Conservation (phyloP, 1,140 invertebrate genomes). For the Listronotus oregonensis region DNA sequence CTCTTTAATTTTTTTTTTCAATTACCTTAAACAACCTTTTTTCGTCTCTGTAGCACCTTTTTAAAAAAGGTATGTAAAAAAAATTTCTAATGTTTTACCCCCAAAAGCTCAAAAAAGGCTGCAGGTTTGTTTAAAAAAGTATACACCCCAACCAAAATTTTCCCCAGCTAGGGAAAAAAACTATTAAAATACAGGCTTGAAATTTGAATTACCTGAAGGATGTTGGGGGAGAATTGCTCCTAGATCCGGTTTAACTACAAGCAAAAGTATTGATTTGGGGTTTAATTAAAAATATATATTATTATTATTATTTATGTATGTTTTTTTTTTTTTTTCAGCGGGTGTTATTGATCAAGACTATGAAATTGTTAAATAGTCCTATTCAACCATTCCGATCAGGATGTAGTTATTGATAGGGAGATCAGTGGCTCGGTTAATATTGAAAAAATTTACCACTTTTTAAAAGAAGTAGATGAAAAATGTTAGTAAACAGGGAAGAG, state of each 20-base stretch:
- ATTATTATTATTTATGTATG: background rate
- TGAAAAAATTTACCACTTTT: no score
- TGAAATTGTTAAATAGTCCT: no score
- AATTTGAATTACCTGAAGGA: constrained; percentile 79
- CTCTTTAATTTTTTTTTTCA: no score
- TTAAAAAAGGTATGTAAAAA: constrained; percentile 57
- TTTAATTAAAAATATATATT: constrained; percentile 53
- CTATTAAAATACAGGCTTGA: constrained; percentile 88
- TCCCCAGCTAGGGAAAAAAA: constrained; percentile 84
- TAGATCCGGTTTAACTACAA: constrained; percentile 89
- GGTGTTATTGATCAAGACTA: no score
- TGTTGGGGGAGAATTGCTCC: constrained; percentile 94
- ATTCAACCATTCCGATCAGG: no score
- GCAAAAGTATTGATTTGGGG: constrained; percentile 94
- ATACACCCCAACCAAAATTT: constrained; percentile 82
- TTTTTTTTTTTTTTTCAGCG: constrained; percentile 66
- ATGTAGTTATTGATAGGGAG: constrained; percentile 86
- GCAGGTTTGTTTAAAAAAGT: constrained; percentile 91
- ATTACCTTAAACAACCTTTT: no score
- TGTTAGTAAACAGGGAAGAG: no score
- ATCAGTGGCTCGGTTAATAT: constrained; percentile 92
- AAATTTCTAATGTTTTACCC: constrained; percentile 74
- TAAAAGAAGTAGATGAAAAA: no score
- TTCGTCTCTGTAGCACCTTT: background rate
- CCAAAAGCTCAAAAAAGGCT: constrained; percentile 83